phyloP scores from a whole-genome alignment of 2,888 invertebrate species.

The Rambutsinella grinnellia region DNA sequence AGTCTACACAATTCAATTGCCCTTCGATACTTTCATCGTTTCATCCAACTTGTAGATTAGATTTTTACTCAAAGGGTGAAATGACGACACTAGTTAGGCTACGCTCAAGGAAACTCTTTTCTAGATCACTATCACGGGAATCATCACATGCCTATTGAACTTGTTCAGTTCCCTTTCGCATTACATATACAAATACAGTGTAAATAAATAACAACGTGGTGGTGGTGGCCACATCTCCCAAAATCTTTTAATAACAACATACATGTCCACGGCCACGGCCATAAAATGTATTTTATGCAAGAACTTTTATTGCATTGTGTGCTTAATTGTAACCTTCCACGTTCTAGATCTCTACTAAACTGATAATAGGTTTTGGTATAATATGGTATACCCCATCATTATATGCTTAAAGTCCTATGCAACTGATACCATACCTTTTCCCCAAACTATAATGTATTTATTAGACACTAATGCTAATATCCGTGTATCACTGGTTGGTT shows the following conservation, averaged over 20 bases:
- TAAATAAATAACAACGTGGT: not conserved
- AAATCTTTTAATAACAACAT: not conserved
- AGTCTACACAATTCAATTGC: not conserved
- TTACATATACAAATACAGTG: too few relatives aligned
- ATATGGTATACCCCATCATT: not conserved
- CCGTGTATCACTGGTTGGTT: not conserved
- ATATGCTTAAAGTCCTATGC: not conserved
- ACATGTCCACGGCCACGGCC: slow-evolving; percentile 11
- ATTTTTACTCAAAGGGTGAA: not conserved
- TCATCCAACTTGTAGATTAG: not conserved
- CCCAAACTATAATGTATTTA: not conserved
- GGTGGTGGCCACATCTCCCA: not conserved
- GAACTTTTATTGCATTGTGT: slow-evolving; percentile 12
- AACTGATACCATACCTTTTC: not conserved
- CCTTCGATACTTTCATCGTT: not conserved
- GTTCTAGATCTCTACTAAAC: not conserved
- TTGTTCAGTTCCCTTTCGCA: not conserved
- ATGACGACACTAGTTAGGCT: too few relatives aligned
- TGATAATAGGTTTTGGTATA: not conserved
- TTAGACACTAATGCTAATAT: not conserved
- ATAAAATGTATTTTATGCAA: slow-evolving; percentile 7
- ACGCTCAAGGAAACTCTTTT: not conserved
- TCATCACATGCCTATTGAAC: not conserved
- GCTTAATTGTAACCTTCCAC: not conserved
- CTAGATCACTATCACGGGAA: not conserved